These are phyloP conservation scores for Paralvinella palmiformis DNA, from an alignment of 1,140 invertebrate genomes.

Conservation along the genomic window DNA sequence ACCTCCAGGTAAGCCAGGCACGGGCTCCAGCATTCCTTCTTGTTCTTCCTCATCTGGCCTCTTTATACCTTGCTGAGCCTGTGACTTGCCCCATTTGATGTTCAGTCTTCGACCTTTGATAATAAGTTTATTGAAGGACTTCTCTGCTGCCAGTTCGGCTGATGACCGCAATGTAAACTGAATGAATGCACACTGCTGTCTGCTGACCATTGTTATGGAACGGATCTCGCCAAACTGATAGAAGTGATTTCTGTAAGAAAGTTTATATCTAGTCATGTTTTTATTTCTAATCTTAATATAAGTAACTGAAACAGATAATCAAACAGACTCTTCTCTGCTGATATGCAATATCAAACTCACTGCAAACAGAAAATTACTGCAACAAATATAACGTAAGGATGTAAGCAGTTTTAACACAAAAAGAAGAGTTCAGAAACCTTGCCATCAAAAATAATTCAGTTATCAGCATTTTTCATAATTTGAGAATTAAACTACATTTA, in stretches of 20 bases:
- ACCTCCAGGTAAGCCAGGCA: constrained; percentile 71
- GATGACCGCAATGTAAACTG: constrained; percentile 85
- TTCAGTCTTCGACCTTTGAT: constrained; percentile 63
- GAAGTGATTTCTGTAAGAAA: constrained; percentile 69
- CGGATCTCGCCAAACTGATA: constrained; percentile 99
- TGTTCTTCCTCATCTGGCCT: constrained; percentile 39
- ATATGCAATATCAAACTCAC: too few relatives aligned
- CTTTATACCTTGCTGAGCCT: constrained; percentile 32
- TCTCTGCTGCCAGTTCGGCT: constrained; percentile 90
- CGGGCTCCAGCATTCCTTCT: constrained; percentile 65
- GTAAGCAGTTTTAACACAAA: too few relatives aligned
- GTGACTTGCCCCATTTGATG: constrained; percentile 84
- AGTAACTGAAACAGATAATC: too few relatives aligned
- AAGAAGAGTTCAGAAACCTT: too few relatives aligned
- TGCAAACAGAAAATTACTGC: too few relatives aligned
- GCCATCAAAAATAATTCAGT: too few relatives aligned
- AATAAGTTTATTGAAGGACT: constrained; percentile 90
- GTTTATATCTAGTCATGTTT: too few relatives aligned
- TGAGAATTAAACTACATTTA: too few relatives aligned
- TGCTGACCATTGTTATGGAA: constrained; percentile 79
- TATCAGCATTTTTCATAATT: too few relatives aligned
- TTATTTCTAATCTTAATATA: too few relatives aligned
- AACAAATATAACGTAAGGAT: too few relatives aligned
- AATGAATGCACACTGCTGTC: constrained; percentile 96
- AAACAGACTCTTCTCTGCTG: too few relatives aligned